Evolutionary conservation across 2,888 invertebrate genomes (phyloP).

Genomic region (Cyrtodaria siliqua): DNA sequence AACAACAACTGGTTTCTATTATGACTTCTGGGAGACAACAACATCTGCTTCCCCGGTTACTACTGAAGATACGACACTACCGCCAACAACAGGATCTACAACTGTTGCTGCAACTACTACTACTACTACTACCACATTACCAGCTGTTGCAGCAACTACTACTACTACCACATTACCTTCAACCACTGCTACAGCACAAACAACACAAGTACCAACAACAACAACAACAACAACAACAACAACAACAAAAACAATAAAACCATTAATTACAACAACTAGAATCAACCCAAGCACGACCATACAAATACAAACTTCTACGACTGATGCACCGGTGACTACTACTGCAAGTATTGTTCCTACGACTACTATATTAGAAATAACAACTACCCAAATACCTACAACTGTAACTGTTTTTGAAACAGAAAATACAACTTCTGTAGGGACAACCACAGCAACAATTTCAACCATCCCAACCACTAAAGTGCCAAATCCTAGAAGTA

Average conservation of each 20-base stretch:
- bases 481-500: conserved; percentile 22
- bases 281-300: not conserved
- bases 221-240: conserved; percentile 24
- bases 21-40: conserved; percentile 8
- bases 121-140: conserved; percentile 24
- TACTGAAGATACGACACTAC: conserved; percentile 6
- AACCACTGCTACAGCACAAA: conserved; percentile 3
- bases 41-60: conserved; percentile 9
- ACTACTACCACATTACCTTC: conserved; percentile 1
- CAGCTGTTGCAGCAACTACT: not conserved
- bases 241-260: conserved; percentile 18
- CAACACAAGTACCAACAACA: conserved; percentile 21
- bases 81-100: conserved; percentile 17
- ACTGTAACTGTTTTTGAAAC: too few relatives aligned
- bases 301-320: not conserved
- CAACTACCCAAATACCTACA: conserved; percentile 9
- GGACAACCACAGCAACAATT: conserved; percentile 11
- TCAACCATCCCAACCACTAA: conserved; percentile 18
- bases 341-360: conserved; percentile 9
- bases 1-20: conserved; percentile 11
- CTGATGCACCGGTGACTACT: conserved; percentile 5
- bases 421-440: too few relatives aligned
- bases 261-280: not conserved
- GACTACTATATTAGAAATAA: conserved; percentile 22
- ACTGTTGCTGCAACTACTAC: conserved; percentile 19